Evolutionary conservation across 2,797 vertebrate species (phyloP), one percentile per base, ranked within the genome.

Genomic region (Tympanoctomys barrerae): DNA sequence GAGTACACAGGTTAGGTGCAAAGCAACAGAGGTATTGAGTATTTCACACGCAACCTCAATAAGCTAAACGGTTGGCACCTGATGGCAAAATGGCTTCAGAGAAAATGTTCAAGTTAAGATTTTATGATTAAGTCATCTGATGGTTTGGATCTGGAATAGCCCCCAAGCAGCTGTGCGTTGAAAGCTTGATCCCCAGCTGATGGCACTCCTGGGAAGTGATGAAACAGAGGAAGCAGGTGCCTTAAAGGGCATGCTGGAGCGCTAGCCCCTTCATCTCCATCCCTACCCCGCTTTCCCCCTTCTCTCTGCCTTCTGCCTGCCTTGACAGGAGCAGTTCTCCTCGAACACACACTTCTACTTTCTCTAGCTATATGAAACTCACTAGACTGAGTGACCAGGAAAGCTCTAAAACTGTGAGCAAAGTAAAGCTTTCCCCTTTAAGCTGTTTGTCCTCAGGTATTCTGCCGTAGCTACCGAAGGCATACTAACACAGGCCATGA

Each of bases 1-100:
- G 49, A 87, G 59, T 91, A 94, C 73, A 4, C 26, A 68, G 21
- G 39, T 52, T 70, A 93, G 77, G 70, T 80, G 57, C 75, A 91
- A 62, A 64, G 7, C 11, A 59, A 19, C 42, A 90, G 62, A 94
- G 31, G 11, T 54, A 49, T 10, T 92, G 21, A 49, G 14, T 81
- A 73, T 64, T 91, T 90, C 33, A 59, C 75, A 31, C 82, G 28
- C 22, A 82, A 79, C 39, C 2, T 79, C 12, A 89, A 39, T 79
- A 87, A 95, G 83, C 71, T 82, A 57, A 66, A 59, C 24, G 89
- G 78, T 73, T 11, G 31, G 18, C 16, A 85, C 61, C 3, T 89
- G 16, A 73, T 33, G 49, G 3, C 79, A 66, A 87, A 22, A 42
- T 75, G 24, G 46, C 39, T 75, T 42, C 71, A 42, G 2, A 14